Evolutionary conservation across 2,797 vertebrate genomes (phyloP), one percentile per base, ranked within the genome.

Genomic region (Poecilia velifera): DNA sequence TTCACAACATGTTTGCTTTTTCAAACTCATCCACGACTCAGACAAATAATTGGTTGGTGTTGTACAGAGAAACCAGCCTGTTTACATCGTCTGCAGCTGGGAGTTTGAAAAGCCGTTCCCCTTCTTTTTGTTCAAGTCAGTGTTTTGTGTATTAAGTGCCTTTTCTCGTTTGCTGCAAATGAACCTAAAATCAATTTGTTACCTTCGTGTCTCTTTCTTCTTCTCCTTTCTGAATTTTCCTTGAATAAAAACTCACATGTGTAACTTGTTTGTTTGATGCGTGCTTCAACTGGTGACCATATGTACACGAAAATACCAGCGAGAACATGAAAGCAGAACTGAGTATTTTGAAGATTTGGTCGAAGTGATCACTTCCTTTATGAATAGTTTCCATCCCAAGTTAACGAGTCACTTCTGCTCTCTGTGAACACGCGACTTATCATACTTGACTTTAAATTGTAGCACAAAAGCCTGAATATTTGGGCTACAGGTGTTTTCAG

Each of bases 21-120:
- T 83, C 18, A 4, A 0, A 0, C 45, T 84, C 80, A 73, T 82
- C 86, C 87, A 71, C 84, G 92, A 80, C 77, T 0, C 45, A 81
- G 88, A 91, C 94, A 84, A 81, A 87, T 94, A 86, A 90, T 94
- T 95, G 95, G 96, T 93, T 95, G 96, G 97, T 97, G 97, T 98
- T 96, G 96, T 98, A 98, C 98, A 98, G 97, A 98, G 97, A 98
- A 98, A 96, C 97, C 96, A 94, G 96, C 96, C 96, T 88, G 97
- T 98, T 98, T 98, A 97, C 97, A 93, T 91, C 90, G 91, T 90
- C 90, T 88, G 90, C 76, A 93, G 92, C 88, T 83, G 75, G 87
- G 84, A 86, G 87, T 59, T 64, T 55, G 51, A 77, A 41, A 45
- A 46, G 59, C 14, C 6, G 2, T 9, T 39, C 0, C 31, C 25